Evolutionary conservation across 2,797 vertebrate genomes (phyloP).

Genomic region (Crypturellus tataupa): DNA sequence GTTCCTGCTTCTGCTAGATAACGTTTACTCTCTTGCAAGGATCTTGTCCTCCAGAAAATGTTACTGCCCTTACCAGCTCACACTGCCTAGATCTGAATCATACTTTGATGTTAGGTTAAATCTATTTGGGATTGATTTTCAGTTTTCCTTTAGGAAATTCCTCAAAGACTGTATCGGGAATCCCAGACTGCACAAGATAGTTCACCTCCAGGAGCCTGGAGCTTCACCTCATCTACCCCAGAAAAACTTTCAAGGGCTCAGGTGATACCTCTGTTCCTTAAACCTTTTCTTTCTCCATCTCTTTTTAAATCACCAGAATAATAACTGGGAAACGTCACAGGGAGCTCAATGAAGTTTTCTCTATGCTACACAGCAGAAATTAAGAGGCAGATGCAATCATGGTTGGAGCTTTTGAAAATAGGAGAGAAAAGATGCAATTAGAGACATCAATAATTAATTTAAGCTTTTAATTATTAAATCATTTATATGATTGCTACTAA

Average conservation of each 20-base stretch:
- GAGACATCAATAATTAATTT: rapidly evolving
- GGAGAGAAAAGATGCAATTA: not conserved
- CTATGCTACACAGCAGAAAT: rapidly evolving
- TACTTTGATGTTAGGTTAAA: not conserved
- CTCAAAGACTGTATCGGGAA: not conserved
- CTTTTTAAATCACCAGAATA: not conserved
- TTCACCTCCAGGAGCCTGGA: rapidly evolving
- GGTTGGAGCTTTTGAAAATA: not conserved
- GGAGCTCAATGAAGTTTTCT: not conserved
- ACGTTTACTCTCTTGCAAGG: not conserved
- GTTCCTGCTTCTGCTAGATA: not conserved
- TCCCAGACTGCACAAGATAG: rapidly evolving
- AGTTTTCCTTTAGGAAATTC: not conserved
- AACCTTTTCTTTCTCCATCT: not conserved
- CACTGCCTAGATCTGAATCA: not conserved
- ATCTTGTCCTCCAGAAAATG: not conserved
- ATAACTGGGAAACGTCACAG: rapidly evolving
- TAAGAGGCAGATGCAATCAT: not conserved
- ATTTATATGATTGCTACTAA: not conserved
- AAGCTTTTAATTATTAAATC: not conserved
- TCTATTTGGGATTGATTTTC: not conserved
- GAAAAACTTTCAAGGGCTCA: rapidly evolving
- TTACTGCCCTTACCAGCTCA: rapidly evolving
- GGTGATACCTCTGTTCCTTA: not conserved
- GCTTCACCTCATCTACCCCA: not conserved